phyloP scores from a whole-genome alignment of 2,888 invertebrate species.

The Drosophila borealis region DNA sequence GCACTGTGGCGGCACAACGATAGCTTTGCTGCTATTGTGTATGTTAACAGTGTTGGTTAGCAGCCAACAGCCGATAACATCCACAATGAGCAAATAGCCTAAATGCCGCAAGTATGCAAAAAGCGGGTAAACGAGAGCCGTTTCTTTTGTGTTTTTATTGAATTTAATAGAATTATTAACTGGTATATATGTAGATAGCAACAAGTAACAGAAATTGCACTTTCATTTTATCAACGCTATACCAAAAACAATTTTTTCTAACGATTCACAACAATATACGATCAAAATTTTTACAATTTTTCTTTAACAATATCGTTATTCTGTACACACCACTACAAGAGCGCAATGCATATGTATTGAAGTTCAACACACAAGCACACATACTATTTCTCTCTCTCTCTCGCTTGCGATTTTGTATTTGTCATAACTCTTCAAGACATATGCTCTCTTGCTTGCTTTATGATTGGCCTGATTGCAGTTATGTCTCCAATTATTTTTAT shows the following conservation, averaged over 20 bases:
- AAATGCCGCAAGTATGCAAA: neutral
- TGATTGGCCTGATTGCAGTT: slow-evolving; percentile 53
- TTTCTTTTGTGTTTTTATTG: slow-evolving; percentile 52
- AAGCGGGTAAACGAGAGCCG: neutral
- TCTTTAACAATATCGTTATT: slow-evolving; percentile 48
- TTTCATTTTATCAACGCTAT: slow-evolving; percentile 48
- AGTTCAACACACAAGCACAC: slow-evolving; percentile 19
- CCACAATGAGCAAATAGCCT: neutral
- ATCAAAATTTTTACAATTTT: slow-evolving; percentile 54
- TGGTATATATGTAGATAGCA: slow-evolving; percentile 76
- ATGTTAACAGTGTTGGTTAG: slow-evolving; percentile 17
- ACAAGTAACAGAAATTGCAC: slow-evolving; percentile 73
- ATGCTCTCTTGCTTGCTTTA: slow-evolving; percentile 30
- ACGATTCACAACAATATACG: slow-evolving; percentile 74
- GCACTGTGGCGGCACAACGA: slow-evolving; percentile 30
- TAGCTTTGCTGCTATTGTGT: neutral
- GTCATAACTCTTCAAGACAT: slow-evolving; percentile 27
- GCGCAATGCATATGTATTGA: slow-evolving; percentile 37
- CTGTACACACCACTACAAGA: slow-evolving; percentile 51
- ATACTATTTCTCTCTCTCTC: slow-evolving; percentile 12
- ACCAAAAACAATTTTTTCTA: slow-evolving; percentile 75
- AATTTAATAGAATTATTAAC: slow-evolving; percentile 75
- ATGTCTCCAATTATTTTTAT: slow-evolving; percentile 13
- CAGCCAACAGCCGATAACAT: neutral
- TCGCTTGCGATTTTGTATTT: slow-evolving; percentile 1